Evolutionary conservation across 92 coral and sea anemone species (phyloP).

Genomic region (Siderastrea radians): DNA sequence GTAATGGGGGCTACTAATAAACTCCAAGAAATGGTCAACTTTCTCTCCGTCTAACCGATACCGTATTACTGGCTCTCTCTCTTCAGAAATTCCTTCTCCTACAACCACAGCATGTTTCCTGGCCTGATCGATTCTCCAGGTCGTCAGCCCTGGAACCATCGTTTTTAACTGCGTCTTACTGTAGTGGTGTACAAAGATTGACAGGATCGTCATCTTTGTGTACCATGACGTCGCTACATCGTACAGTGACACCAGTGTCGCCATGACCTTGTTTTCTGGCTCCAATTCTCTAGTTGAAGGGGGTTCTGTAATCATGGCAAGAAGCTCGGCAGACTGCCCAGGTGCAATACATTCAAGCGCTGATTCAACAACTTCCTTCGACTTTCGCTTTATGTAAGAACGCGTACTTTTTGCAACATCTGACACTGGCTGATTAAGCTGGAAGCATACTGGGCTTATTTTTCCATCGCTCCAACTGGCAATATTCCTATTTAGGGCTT

Average conservation of each 20-base stretch:
- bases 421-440: conserved; percentile 48
- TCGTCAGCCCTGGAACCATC: too few relatives aligned
- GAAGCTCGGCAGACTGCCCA: conserved; percentile 49
- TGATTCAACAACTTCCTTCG: conserved; percentile 40
- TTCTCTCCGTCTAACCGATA: too few relatives aligned
- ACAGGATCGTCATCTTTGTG: conserved; percentile 52
- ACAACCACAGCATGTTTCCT: too few relatives aligned
- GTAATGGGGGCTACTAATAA: too few relatives aligned
- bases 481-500: conserved; percentile 44
- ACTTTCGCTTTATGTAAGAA: conserved; percentile 47
- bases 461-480: conserved; percentile 44
- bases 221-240: conserved; percentile 55
- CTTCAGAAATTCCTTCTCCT: too few relatives aligned
- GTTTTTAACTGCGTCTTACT: conserved; percentile 41
- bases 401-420: conserved; percentile 48
- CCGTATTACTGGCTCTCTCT: too few relatives aligned
- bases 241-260: conserved; percentile 42
- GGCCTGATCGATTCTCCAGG: too few relatives aligned
- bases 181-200: conserved; percentile 63
- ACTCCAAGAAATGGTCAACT: too few relatives aligned
- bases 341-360: conserved; percentile 62
- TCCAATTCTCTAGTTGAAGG: neutral
- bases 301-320: conserved; percentile 3
- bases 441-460: conserved; percentile 57
- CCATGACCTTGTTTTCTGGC: conserved; percentile 33